phyloP scores from a whole-genome alignment of 2,113 vertebrate genomes.

The Grantiella picta region DNA sequence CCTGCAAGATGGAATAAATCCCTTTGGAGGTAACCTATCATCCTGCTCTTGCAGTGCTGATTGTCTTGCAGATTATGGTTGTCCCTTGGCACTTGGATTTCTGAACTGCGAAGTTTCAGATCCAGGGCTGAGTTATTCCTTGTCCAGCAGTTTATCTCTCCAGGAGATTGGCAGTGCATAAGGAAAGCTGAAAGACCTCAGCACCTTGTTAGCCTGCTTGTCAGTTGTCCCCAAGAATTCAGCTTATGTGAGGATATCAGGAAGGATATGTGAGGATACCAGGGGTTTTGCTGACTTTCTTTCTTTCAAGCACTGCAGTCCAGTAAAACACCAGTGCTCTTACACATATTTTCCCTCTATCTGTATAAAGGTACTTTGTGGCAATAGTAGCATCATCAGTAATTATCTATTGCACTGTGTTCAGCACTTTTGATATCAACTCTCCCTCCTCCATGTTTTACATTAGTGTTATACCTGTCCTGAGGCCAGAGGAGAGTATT shows the following conservation, averaged over 20 bases:
- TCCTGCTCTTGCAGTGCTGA: fast-evolving
- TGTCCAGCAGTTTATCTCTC: background rate
- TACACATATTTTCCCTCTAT: fast-evolving
- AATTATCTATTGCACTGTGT: background rate
- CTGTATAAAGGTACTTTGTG: background rate
- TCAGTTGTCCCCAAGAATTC: background rate
- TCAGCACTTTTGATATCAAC: background rate
- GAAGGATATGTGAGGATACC: background rate
- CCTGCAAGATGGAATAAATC: background rate
- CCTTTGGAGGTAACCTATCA: background rate
- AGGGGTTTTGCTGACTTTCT: background rate
- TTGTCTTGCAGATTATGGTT: background rate
- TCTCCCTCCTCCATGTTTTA: background rate
- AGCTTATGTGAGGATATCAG: background rate
- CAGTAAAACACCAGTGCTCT: background rate
- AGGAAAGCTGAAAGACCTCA: background rate
- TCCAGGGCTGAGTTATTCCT: background rate
- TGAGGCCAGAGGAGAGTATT: background rate
- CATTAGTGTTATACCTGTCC: background rate
- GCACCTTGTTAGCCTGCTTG: background rate
- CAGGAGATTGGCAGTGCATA: background rate
- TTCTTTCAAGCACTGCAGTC: background rate
- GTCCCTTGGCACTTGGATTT: background rate
- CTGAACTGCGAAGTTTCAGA: background rate
- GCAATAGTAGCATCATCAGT: background rate